Evolutionary conservation across 2,113 vertebrate species (phyloP).

Genomic region (Pipra filicauda): DNA sequence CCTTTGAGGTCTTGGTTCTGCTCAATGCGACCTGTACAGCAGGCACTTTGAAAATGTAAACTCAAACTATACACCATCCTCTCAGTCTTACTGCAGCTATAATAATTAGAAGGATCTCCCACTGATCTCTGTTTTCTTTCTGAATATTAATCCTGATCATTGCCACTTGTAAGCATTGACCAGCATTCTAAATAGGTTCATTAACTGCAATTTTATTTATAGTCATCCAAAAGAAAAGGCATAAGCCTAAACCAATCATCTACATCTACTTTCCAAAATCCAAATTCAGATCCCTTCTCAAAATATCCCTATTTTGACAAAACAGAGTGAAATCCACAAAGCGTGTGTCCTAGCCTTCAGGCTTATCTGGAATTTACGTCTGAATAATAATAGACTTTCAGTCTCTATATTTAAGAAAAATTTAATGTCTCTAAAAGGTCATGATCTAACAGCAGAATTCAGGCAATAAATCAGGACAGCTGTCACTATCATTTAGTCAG

Average conservation of each 20-base stretch:
- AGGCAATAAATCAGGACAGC: background rate
- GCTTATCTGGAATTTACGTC: background rate
- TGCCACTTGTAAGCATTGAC: background rate
- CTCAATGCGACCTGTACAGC: background rate
- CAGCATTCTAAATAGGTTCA: background rate
- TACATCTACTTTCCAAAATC: background rate
- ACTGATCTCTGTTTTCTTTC: background rate
- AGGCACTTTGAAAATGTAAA: background rate
- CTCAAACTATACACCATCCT: no score
- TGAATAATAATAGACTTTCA: background rate
- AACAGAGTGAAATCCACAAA: background rate
- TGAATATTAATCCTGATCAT: constrained; percentile 4
- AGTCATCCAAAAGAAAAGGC: background rate
- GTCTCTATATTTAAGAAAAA: background rate
- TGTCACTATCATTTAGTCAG: background rate
- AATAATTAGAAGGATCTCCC: constrained; percentile 28
- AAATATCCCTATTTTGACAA: background rate
- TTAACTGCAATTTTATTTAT: background rate
- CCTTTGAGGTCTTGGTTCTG: constrained; percentile 2
- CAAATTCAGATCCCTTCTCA: background rate
- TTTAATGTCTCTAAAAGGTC: background rate
- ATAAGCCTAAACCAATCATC: background rate
- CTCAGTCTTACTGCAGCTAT: constrained; percentile 16
- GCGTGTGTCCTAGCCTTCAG: background rate
- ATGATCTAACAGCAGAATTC: background rate